phyloP scores from a whole-genome alignment of 2,888 invertebrate species.

The Adineta ricciae region DNA sequence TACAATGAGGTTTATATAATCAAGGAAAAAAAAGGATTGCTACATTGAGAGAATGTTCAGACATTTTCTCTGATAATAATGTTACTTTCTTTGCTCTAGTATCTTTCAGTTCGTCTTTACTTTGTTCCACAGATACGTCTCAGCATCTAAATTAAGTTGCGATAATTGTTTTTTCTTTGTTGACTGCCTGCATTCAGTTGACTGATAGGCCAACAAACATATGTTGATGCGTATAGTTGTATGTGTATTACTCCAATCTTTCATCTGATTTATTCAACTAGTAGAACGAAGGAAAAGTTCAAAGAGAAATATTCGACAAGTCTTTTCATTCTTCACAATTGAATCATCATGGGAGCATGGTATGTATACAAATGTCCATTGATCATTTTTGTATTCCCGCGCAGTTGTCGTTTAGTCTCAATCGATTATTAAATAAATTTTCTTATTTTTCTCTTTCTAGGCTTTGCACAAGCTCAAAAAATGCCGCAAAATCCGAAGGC shows the following conservation, averaged over 20 bases:
- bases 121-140: not conserved
- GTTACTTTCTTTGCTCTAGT: not conserved
- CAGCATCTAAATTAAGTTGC: not conserved
- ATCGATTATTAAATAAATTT: not conserved
- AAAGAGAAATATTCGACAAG: not conserved
- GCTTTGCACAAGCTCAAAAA: slow-evolving; percentile 7
- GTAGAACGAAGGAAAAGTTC: not conserved
- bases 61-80: not conserved
- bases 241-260: not conserved
- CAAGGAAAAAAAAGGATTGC: not conserved
- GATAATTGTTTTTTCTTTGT: slow-evolving; percentile 3
- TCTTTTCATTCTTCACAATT: not conserved
- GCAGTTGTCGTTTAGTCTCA: not conserved
- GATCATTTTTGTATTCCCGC: not conserved
- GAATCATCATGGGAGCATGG: not conserved
- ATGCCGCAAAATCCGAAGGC: not conserved
- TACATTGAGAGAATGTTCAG: not conserved
- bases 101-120: not conserved
- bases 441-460: not conserved
- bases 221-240: not conserved
- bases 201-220: not conserved
- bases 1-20: slow-evolving; percentile 7
- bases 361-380: not conserved
- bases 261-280: not conserved
- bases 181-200: not conserved